Conservation (phyloP, 2,113 vertebrate species). For the Cyrtonyx montezumae region DNA sequence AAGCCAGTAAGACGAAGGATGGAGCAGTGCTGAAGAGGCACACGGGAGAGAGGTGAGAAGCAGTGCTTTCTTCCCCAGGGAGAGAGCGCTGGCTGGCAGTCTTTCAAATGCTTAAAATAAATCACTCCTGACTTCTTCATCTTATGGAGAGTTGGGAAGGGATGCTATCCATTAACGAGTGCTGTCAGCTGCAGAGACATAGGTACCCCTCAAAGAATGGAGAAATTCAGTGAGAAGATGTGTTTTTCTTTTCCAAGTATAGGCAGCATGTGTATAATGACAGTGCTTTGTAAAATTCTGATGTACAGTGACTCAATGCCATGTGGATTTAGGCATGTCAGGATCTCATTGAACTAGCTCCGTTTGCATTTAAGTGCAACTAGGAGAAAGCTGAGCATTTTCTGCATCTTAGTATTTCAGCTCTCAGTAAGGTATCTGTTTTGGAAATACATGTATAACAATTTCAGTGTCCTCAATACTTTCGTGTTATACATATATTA, state of each 20-base stretch:
- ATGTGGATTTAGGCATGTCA: not conserved
- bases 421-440: not conserved
- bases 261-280: not conserved
- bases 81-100: not conserved
- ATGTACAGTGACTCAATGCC: not conserved
- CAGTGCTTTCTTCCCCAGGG: not conserved
- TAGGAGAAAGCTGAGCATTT: not conserved
- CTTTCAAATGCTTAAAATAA: not conserved
- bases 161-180: not conserved
- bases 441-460: not conserved
- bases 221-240: not conserved
- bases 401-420: not conserved
- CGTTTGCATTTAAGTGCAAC: not conserved
- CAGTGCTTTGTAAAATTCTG: not conserved
- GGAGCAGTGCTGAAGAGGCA: not conserved
- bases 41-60: not conserved
- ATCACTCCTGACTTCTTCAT: no score
- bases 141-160: not conserved
- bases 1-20: slow-evolving; percentile 16
- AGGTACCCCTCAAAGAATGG: not conserved
- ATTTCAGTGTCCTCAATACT: not conserved
- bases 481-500: not conserved
- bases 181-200: not conserved
- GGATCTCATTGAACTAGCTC: not conserved
- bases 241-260: not conserved